phyloP scores from a whole-genome alignment of 37 sponge, comb jelly and placozoan species.

The Eunapius fragilis region DNA sequence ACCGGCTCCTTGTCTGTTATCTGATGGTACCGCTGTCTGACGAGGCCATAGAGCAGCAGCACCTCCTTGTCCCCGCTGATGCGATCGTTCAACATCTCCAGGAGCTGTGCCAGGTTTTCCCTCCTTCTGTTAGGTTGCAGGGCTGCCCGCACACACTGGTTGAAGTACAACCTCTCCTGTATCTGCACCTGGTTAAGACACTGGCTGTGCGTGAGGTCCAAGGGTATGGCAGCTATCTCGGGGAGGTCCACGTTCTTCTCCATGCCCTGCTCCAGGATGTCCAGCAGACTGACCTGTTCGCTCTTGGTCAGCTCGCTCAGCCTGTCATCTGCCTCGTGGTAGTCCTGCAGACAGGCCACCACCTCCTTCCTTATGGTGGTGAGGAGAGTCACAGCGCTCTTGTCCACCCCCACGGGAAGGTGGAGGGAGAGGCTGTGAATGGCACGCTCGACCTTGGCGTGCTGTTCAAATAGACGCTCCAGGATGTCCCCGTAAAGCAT shows the following conservation, averaged over 20 bases:
- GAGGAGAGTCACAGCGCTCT: constrained; percentile 34
- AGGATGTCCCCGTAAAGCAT: constrained; percentile 71
- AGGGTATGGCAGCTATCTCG: not conserved
- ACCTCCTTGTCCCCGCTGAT: constrained; percentile 76
- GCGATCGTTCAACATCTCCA: constrained; percentile 53
- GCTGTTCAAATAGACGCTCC: constrained; percentile 34
- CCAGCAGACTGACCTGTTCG: constrained; percentile 10
- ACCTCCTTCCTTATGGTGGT: constrained; percentile 61
- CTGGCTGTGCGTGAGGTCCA: constrained; percentile 1
- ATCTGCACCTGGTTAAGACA: constrained; percentile 54
- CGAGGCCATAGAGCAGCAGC: constrained; percentile 38
- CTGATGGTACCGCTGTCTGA: constrained; percentile 20
- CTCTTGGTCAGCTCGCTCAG: constrained; percentile 30
- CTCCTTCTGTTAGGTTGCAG: constrained; percentile 57
- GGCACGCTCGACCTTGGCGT: constrained; percentile 40
- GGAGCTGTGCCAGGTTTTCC: constrained; percentile 43
- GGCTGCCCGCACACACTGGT: constrained; percentile 54
- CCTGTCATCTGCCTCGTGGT: constrained; percentile 36
- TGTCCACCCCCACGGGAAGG: constrained; percentile 48
- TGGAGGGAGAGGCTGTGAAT: constrained; percentile 61
- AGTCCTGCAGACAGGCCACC: constrained; percentile 53
- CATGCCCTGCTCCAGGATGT: not conserved
- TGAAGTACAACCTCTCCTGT: constrained; percentile 71
- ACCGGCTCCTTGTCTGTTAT: constrained; percentile 42
- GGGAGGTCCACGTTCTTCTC: not conserved